phyloP scores from a whole-genome alignment of 2,888 invertebrate genomes.

The Bellardia pandia region DNA sequence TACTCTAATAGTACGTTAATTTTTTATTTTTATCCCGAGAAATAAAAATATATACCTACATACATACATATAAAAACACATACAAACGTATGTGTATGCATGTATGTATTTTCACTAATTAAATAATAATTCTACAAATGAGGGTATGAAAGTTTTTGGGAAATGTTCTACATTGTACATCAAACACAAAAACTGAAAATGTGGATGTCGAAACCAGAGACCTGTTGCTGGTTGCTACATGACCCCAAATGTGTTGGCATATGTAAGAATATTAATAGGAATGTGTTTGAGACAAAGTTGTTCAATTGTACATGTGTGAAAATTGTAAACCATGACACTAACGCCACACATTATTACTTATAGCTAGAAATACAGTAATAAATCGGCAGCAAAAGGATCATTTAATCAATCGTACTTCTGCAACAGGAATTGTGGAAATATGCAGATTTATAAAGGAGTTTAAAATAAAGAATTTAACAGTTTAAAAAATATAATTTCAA shows the following conservation, averaged over 20 bases:
- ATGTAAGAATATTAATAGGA: background rate
- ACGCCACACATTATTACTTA: slow-evolving; percentile 70
- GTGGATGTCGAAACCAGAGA: slow-evolving; percentile 57
- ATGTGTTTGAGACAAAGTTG: slow-evolving; percentile 47
- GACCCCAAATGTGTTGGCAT: slow-evolving; percentile 58
- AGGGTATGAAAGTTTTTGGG: slow-evolving; percentile 54
- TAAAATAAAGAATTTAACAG: too few species aligned
- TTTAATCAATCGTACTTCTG: slow-evolving; percentile 35
- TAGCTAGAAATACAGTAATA: slow-evolving; percentile 1
- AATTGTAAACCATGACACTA: slow-evolving; percentile 70
- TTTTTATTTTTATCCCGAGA: slow-evolving; percentile 22
- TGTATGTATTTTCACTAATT: slow-evolving; percentile 53
- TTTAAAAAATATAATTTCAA: too few species aligned
- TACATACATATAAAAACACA: slow-evolving; percentile 5
- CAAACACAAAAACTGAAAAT: background rate
- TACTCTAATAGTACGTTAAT: background rate
- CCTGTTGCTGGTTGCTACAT: slow-evolving; percentile 61
- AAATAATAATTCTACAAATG: slow-evolving; percentile 71
- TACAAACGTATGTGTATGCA: background rate
- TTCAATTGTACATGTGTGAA: slow-evolving; percentile 62
- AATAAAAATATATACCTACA: background rate
- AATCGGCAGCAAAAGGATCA: slow-evolving; percentile 17
- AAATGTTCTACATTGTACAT: background rate
- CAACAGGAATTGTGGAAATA: slow-evolving; percentile 1
- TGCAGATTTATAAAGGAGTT: slow-evolving; percentile 36